phyloP scores from a whole-genome alignment of 1,140 invertebrate species.

The Venustaconcha ellipsiformis region DNA sequence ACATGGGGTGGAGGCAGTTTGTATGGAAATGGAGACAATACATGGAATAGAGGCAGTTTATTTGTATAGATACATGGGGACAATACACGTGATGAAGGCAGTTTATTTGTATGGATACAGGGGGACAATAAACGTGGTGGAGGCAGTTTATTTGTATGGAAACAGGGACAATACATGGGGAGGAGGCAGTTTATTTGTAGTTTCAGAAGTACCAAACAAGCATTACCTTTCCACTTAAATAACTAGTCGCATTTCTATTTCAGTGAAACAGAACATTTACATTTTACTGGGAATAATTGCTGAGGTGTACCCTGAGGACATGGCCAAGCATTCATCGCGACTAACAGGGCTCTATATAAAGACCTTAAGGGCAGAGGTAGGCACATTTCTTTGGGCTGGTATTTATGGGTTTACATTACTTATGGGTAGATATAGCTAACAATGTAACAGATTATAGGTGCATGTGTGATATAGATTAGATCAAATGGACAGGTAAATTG shows the following conservation, averaged over 20 bases:
- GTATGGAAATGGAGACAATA: too few relatives aligned
- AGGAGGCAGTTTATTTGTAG: background rate
- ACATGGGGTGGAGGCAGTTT: background rate
- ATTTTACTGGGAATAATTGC: constrained; percentile 63
- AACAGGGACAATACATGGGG: background rate
- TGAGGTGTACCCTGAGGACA: constrained; percentile 62
- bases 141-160: too few relatives aligned
- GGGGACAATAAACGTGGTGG: too few relatives aligned
- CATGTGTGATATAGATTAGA: too few relatives aligned
- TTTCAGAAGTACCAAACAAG: background rate
- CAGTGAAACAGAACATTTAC: constrained; percentile 64
- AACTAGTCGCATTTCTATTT: constrained; percentile 28
- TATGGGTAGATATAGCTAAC: too few relatives aligned
- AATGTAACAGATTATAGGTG: too few relatives aligned
- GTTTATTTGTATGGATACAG: too few relatives aligned
- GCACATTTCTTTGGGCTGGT: background rate
- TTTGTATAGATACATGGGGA: too few relatives aligned
- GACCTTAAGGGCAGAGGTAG: constrained; percentile 62
- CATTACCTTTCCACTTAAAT: background rate
- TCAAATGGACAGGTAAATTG: too few relatives aligned
- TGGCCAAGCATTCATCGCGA: constrained; percentile 53
- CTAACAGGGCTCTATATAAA: constrained; percentile 55
- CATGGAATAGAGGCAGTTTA: too few relatives aligned
- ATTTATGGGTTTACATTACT: too few relatives aligned
- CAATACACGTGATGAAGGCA: too few relatives aligned